These are phyloP conservation scores for Alouatta palliata DNA, from an alignment of 2,113 vertebrate species.

Conservation along the genomic window DNA sequence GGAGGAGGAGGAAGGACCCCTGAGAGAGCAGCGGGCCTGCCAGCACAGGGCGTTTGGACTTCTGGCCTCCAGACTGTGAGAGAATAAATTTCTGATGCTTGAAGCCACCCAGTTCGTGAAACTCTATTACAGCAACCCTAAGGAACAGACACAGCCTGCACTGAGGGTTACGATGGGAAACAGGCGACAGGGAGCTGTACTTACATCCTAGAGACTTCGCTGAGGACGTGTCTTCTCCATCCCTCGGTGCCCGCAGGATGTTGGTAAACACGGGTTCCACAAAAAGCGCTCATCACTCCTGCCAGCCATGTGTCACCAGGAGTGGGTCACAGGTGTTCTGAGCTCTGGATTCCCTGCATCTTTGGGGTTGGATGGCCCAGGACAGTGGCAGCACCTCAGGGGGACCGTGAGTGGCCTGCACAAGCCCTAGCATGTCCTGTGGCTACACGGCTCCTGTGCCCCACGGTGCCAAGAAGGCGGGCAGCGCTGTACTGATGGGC, in stretches of 20 bases:
- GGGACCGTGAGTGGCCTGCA: neutral
- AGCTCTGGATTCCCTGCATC: neutral
- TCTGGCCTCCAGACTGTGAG: neutral
- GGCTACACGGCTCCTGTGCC: too few species aligned
- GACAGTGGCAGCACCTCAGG: too few species aligned
- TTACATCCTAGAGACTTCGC: neutral
- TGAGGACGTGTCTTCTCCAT: accelerated
- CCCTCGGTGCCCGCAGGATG: neutral
- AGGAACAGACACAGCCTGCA: accelerated
- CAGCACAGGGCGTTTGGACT: too few species aligned
- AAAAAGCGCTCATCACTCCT: accelerated
- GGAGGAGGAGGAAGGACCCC: neutral
- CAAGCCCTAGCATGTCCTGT: accelerated
- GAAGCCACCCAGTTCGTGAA: neutral
- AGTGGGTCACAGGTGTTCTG: neutral
- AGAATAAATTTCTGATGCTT: neutral
- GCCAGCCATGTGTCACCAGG: neutral
- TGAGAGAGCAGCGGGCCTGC: accelerated
- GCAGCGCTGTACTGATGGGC: accelerated
- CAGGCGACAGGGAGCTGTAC: accelerated
- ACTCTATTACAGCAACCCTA: too few species aligned
- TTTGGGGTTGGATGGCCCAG: neutral
- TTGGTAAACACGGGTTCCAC: neutral
- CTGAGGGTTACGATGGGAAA: accelerated
- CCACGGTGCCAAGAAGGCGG: neutral